A percentile compares a stretch with the other conserved stretches of the same genome.
Evolutionary conservation across 2,113 vertebrate genomes (phyloP).

Genomic region (Plecturocebus donacophilus): DNA sequence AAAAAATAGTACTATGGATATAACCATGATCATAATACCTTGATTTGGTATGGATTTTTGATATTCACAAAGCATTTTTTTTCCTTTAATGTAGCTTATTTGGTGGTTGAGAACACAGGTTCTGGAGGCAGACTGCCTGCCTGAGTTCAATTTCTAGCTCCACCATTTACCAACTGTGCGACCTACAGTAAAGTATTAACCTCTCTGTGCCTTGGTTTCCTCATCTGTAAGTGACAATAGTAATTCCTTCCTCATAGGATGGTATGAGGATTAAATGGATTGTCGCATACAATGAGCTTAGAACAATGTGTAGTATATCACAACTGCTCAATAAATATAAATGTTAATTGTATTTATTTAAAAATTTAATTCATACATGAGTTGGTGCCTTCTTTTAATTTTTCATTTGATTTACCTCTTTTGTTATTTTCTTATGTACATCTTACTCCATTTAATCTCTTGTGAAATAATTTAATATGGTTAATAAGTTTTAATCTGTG

Average conservation of each 20-base stretch:
- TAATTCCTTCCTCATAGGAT: neutral
- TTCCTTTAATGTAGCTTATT: neutral
- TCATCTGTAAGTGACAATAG: neutral
- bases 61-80: neutral
- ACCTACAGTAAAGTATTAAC: neutral
- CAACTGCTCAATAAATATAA: neutral
- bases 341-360: neutral
- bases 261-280: neutral
- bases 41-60: neutral
- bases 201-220: neutral
- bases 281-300: neutral
- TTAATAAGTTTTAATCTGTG: neutral
- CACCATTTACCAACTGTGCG: neutral
- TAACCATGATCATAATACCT: neutral
- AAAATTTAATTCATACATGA: neutral
- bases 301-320: neutral
- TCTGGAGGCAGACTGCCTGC: neutral
- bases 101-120: neutral
- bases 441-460: neutral
- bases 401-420: slow-evolving; percentile 8
- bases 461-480: neutral
- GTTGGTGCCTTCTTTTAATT: neutral
- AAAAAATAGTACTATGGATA: neutral
- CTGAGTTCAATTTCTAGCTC: neutral
- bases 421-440: neutral